Base-by-base conservation (phyloP, 2,888 invertebrate genomes). In the Bimastos eiseni region DNA sequence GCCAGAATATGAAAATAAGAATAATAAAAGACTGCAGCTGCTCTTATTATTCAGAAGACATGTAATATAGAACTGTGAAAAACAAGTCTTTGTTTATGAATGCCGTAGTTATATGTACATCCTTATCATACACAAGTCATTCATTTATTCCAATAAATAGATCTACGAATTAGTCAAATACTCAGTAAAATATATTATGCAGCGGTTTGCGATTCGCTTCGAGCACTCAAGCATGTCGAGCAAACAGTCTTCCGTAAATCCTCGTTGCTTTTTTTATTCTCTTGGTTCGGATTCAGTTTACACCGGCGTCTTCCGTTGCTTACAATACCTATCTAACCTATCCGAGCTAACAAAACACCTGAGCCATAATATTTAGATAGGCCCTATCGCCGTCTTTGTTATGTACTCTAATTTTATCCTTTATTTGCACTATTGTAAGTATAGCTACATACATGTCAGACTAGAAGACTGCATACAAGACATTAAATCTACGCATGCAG, bases 71-170 rank as follows among this genome's bases (percentile, higher is more conserved):
- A n/a, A 70, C 70, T 70, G 5, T 13, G 70, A 11, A 70, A 70
- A 30, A 70, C 70, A 70, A 70, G 30, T 70, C 70, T 70, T 70
- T 11, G 30, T n/a, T n/a, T 70, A n/a, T 70, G 70, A 70, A 70
- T 70, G 70, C n/a, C n/a, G 30, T n/a, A n/a, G 30, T 70, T 41
- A 15, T 70, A 70, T 70, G 70, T 70, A 70, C 70, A 70, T 70
- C 70, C n/a, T 30, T 70, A 70, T 70, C 6, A 70, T 70, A 70
- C 70, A 70, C 70, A 70, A 70, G 70, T 70, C 70, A 70, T 70
- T 70, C 70, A n/a, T n/a, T n/a, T 70, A 70, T 70, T 70, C n/a
- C 70, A 70, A 70, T 70, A 70, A 70, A 70, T 70, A 70, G n/a
- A 70, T 70, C 70, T 70, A 70, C 70, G 30, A 70, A 70, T n/a